Evolutionary conservation across 2,888 invertebrate species (phyloP).

Genomic region (Argyresthia albistria): DNA sequence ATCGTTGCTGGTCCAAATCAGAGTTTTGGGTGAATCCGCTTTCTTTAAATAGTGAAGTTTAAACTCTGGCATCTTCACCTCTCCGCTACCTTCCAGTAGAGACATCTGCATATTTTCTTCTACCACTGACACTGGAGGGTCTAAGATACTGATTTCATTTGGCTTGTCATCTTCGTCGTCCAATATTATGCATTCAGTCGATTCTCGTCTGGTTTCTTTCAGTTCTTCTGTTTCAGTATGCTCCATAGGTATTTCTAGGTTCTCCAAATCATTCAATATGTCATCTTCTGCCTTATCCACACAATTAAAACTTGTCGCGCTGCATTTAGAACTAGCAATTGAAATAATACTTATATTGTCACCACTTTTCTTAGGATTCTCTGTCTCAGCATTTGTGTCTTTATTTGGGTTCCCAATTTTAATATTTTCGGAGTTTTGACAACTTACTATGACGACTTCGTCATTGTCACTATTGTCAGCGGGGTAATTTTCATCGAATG

Average conservation of each 20-base stretch:
- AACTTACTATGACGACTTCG: too few species aligned
- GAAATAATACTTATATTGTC: neutral
- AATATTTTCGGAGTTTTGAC: too few species aligned
- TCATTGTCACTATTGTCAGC: too few species aligned
- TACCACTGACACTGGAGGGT: neutral
- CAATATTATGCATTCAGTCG: neutral
- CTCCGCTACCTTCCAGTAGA: neutral
- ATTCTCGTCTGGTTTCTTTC: neutral
- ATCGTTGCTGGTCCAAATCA: neutral
- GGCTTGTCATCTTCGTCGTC: neutral
- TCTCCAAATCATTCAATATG: conserved; percentile 30
- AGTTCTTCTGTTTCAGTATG: neutral
- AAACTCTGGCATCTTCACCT: too few species aligned
- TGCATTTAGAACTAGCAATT: neutral
- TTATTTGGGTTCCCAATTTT: too few species aligned
- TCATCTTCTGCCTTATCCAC: conserved; percentile 12
- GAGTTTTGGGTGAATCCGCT: neutral
- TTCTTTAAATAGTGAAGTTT: too few species aligned
- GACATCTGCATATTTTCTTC: neutral
- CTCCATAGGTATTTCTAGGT: conserved; percentile 36
- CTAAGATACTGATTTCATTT: neutral
- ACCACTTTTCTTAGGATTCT: too few species aligned
- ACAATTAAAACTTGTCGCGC: neutral
- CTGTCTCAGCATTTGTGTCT: too few species aligned
- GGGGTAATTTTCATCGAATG: too few species aligned